Base-by-base conservation (phyloP, 1,140 invertebrate species). In the Monomorium pharaonis region DNA sequence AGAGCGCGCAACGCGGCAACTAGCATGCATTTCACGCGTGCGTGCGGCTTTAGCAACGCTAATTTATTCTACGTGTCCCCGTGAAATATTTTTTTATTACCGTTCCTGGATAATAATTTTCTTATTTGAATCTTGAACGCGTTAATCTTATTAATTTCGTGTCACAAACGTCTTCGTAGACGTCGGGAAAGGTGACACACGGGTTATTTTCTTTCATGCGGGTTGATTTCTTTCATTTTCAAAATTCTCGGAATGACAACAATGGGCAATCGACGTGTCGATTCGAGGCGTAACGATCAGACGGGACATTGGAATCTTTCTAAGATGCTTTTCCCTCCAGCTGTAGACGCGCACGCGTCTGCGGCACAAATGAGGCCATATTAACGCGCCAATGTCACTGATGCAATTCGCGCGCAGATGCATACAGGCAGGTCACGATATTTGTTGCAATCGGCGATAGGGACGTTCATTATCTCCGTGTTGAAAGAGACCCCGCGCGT, bases 371-470 rank as follows among this genome's bases (percentile, higher is more conserved):
- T 58, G 78, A 81, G 76, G 62, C 62, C 76, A 37, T 67, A 67
- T 67, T 27, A 67, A 51, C 33, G 47, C 63, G 47, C 63, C 78
- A 81, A 81, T 81, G 78, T 72, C 51, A 81, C 65, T 81, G 78
- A 72, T 72, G 51, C 78, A 81, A 81, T 81, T 54, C 49, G 18
- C 49, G 30, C 60, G 33, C 33, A 72, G 78, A 81, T 81, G 65
- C 67, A 81, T 54, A 54, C 12, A 56, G 78, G 37, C 78, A 72
- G 49, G 44, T 80, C 77, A 70, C 33, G 51, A 44, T 69, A 80
- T 56, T 81, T 56, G 49, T 58, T 21, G 67, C 78, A 72, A 81
- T 81, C 78, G 78, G 14, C 51, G 51, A 81, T 47, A 67, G 62
- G 49, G 63, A 80, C 63, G 24, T 2, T 81, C 33, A 81, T 81